These are phyloP conservation scores for Ectobius pallidus DNA, from an alignment of 2,888 invertebrate genomes.

Conservation along the genomic window DNA sequence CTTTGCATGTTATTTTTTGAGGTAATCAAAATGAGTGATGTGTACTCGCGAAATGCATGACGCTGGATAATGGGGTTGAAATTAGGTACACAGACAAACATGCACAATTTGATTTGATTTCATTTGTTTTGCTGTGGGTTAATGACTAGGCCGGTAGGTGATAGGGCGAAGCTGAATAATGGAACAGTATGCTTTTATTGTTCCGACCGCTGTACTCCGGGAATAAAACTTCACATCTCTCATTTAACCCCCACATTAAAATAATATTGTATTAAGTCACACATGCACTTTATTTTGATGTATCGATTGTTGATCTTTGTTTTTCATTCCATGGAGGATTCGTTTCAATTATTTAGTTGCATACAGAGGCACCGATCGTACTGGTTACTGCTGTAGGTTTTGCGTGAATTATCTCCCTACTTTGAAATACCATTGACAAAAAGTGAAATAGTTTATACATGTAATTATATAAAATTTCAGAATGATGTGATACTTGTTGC, in stretches of 20 bases:
- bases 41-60: background rate
- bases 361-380: too few relatives aligned
- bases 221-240: background rate
- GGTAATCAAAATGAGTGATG: background rate
- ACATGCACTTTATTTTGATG: background rate
- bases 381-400: too few relatives aligned
- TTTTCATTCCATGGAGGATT: too few relatives aligned
- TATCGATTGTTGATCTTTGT: too few relatives aligned
- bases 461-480: too few relatives aligned
- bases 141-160: slow-evolving; percentile 4
- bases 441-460: too few relatives aligned
- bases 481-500: too few relatives aligned
- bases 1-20: background rate
- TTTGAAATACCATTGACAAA: too few relatives aligned
- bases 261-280: background rate
- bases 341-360: too few relatives aligned
- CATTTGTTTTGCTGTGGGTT: slow-evolving; percentile 7
- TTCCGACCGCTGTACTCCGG: background rate
- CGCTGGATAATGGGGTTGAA: slow-evolving; percentile 16
- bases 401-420: too few relatives aligned
- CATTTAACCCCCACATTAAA: background rate
- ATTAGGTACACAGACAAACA: slow-evolving; percentile 13
- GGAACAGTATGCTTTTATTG: background rate
- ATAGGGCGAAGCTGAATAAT: background rate
- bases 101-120: slow-evolving; percentile 17